Base-by-base conservation (phyloP, 92 coral and sea anemone species). In the Zoanthus sociatus region DNA sequence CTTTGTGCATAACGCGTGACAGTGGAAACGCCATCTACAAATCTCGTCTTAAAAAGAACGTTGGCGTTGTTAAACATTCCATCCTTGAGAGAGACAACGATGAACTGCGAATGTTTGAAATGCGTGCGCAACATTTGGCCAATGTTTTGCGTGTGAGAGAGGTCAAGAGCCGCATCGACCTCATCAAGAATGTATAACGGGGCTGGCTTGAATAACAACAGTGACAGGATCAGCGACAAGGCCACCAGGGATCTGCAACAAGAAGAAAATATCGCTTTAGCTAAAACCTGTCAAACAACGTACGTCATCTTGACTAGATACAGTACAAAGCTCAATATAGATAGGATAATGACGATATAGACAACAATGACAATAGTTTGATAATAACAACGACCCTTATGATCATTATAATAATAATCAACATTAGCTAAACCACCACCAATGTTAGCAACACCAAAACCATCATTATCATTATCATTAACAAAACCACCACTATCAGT, bases 31-130 rank as follows among this genome's bases (percentile, higher is more conserved):
- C 99, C 99, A 84, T 96, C 99, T 17, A 96, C 98, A 84, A 96
- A 96, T 83, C 95, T 96, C 10, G 99, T 96, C 82, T 96, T 96
- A 90, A 96, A 96, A 67, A 96, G 95, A 10, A 96, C 99, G 72
- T 96, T 96, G 14, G 99, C 99, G 76, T 96, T 96, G 91, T 95
- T 96, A 78, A 96, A 96, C 99, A 96, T 96, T 48, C 99, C 99
- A 83, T 96, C 99, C 33, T 96, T 96, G 33, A 96, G 94, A n/a
- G 99, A 96, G 55, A 96, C 99, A 9, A 96, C 99, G 64, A 96
- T 96, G 82, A 96, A 96, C 95, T 96, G 99, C 5, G 99, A 96
- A 77, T 96, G 99, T 47, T 85, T 95, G 83, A 96, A 96, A 92
- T 96, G 99, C 15, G 98, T 93, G 30, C 94, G 91, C 64, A 96